Percentiles rank a stretch among this genome's conserved stretches.
phyloP scores from a whole-genome alignment of 53 echinoderm and acorn worm genomes.

The Arbacia lixula region DNA sequence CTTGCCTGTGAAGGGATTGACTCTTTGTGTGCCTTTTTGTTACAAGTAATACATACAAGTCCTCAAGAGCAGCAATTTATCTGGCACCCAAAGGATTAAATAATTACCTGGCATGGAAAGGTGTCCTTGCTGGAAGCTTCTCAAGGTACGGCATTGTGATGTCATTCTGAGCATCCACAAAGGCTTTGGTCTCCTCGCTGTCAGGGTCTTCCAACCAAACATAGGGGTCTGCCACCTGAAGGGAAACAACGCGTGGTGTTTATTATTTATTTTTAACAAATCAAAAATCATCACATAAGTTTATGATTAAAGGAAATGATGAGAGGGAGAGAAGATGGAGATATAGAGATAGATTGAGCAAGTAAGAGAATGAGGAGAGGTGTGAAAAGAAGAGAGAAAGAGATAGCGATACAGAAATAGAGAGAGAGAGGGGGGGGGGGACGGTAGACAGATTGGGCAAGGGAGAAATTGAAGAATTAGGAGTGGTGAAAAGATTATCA shows the following conservation, averaged over 20 bases:
- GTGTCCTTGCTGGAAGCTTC: conserved; percentile 71
- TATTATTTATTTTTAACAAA: too few relatives aligned
- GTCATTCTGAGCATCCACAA: conserved; percentile 93
- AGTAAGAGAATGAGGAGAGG: neutral
- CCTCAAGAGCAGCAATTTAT: too few relatives aligned
- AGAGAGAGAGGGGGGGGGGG: neutral
- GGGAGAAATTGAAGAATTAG: neutral
- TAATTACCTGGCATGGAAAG: conserved; percentile 88
- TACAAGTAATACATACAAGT: too few relatives aligned
- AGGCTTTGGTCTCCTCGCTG: conserved; percentile 90
- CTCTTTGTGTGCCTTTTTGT: too few relatives aligned
- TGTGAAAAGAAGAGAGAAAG: neutral
- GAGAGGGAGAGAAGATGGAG: neutral
- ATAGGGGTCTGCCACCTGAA: conserved; percentile 90
- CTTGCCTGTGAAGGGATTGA: too few relatives aligned
- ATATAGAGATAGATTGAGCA: neutral
- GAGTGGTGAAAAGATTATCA: neutral
- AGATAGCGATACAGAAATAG: neutral
- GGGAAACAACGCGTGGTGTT: neutral
- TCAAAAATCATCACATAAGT: too few relatives aligned
- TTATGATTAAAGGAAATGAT: too few relatives aligned
- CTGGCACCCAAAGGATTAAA: too few relatives aligned
- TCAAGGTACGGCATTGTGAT: conserved; percentile 90
- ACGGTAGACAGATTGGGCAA: neutral
- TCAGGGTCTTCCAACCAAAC: conserved; percentile 96